Evolutionary conservation across 2,113 vertebrate species (phyloP), one percentile per base, ranked within the genome.

Genomic region (Halichoerus grypus): DNA sequence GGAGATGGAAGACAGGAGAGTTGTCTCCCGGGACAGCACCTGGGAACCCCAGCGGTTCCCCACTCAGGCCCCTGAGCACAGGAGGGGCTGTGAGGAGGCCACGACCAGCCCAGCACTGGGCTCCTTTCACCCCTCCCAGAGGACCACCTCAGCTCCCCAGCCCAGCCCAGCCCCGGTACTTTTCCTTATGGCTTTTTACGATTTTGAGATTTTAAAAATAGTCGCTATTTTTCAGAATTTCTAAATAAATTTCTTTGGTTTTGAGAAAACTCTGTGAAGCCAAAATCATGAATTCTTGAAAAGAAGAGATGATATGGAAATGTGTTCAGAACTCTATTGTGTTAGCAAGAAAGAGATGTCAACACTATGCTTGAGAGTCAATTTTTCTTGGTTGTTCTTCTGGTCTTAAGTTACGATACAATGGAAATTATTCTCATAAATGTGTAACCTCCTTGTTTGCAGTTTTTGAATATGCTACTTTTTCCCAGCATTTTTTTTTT

Each of bases 221-320:
- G 22, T 91, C 39, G 36, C 36, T 74, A 63, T 36, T 96, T 98
- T 80, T 88, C 49, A 81, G 55, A 61, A 57, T 76, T 49, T 84
- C 61, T 80, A 92, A 89, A 90, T 55, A 74, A 80, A 28, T 76
- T 93, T 39, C 61, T 97, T 65, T 67, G 21, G 22, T 71, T 36
- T 72, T 53, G n/a, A 67, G 84, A 67, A 33, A 92, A 84, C 61
- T 61, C 31, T 49, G 61, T 69, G 55, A 72, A 82, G 63, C n/a
- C 69, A 93, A 93, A 82, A 18, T 53, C 55, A 79, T 15, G 11
- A 61, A 42, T 95, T 85, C 65, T 67, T 83, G 61, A 82, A 92
- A 71, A 49, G 65, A 28, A 59, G n/a, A 28, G 24, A 72, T 65
- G 18, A 5, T 46, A 2, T 61, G 55, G 21, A 94, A 61, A 31